These are phyloP conservation scores for Oreohelix idahoensis DNA, from an alignment of 1,140 invertebrate species.

Conservation along the genomic window DNA sequence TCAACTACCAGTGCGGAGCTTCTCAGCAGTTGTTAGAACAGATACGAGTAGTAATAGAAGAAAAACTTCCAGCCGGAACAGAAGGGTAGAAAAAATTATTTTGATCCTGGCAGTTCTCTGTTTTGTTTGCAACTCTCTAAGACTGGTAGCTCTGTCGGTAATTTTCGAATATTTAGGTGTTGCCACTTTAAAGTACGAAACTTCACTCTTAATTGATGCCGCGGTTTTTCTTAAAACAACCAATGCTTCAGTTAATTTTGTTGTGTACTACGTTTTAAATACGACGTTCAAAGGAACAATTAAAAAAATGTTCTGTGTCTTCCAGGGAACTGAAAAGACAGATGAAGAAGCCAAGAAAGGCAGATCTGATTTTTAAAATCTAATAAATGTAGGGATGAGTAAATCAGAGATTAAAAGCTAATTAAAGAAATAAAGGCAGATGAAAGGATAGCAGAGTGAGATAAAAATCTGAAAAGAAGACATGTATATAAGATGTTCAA, in stretches of 20 bases:
- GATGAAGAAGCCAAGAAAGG: too few species aligned
- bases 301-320: background rate
- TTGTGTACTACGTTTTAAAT: background rate
- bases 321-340: too few species aligned
- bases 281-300: background rate
- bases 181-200: background rate
- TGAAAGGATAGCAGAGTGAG: too few species aligned
- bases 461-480: too few species aligned
- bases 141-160: background rate
- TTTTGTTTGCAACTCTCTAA: background rate
- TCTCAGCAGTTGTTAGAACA: background rate
- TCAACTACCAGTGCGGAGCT: background rate
- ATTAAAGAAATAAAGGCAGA: too few species aligned
- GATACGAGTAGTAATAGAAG: background rate
- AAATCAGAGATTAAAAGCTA: too few species aligned
- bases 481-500: too few species aligned
- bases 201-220: background rate
- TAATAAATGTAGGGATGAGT: too few species aligned
- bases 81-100: background rate
- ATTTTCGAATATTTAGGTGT: background rate
- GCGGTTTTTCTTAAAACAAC: background rate
- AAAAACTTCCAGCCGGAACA: background rate
- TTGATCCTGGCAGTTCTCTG: background rate
- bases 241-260: background rate
- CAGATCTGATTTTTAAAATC: too few species aligned